Percentiles rank a stretch among this genome's conserved stretches.
Evolutionary conservation across 23 tunicate genomes (phyloP).

Genomic region (Ascidia mentula): DNA sequence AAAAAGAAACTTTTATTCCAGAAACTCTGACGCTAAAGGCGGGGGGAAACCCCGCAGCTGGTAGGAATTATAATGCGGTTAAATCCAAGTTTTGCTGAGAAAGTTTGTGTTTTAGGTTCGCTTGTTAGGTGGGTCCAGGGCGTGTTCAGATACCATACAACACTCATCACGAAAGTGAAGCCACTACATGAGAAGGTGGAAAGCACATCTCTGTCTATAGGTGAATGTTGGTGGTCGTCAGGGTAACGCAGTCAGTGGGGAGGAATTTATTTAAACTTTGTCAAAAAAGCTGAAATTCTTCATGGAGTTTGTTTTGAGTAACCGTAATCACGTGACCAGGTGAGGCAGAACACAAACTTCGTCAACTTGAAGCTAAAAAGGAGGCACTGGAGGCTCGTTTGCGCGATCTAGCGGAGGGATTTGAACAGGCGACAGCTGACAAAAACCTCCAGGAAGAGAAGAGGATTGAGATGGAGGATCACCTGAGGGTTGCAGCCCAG

Average conservation of each 20-base stretch:
- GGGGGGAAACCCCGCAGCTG: constrained; percentile 88
- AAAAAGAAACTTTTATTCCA: constrained; percentile 78
- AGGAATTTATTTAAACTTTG: no score
- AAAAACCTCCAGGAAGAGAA: constrained; percentile 85
- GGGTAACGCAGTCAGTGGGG: no score
- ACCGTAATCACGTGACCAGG: no score
- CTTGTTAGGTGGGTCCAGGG: constrained; percentile 90
- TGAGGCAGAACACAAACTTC: constrained; percentile 81
- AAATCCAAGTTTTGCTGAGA: neutral
- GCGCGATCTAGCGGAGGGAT: constrained; percentile 80
- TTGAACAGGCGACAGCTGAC: constrained; percentile 93
- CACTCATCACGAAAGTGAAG: constrained; percentile 70
- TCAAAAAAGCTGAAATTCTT: no score
- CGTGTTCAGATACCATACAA: constrained; percentile 75
- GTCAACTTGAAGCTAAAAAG: constrained; percentile 86
- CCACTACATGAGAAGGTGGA: constrained; percentile 79
- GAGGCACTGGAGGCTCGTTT: constrained; percentile 80
- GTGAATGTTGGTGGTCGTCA: constrained; percentile 18
- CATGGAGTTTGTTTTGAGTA: no score
- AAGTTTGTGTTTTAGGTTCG: constrained; percentile 40
- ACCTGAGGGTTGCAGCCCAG: constrained; percentile 66
- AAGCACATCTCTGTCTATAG: constrained; percentile 75
- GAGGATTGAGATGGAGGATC: constrained; percentile 79
- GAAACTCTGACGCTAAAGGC: constrained; percentile 77
- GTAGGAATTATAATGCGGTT: constrained; percentile 14